These are phyloP conservation scores for Nothoprocta perdicaria DNA, from an alignment of 2,113 vertebrate species.

Conservation along the genomic window DNA sequence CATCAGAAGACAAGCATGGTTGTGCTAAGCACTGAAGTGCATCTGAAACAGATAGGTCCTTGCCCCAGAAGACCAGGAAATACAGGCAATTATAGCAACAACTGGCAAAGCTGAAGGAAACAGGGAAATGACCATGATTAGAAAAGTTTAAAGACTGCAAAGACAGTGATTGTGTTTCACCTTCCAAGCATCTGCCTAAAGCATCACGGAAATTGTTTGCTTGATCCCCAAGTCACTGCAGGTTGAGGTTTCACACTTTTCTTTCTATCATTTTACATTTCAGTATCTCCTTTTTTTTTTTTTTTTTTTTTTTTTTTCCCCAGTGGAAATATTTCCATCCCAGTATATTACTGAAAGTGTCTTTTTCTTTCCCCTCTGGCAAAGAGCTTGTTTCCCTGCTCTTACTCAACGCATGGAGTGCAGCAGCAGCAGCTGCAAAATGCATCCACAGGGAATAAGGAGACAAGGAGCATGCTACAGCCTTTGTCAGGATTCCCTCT, in stretches of 20 bases:
- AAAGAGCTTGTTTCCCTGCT: not conserved
- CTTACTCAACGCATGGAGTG: not conserved
- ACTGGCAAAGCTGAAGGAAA: not conserved
- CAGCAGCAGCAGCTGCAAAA: not conserved
- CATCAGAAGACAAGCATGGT: not conserved
- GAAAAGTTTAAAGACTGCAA: not conserved
- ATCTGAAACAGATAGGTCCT: not conserved
- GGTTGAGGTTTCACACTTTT: not conserved
- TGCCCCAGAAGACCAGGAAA: not conserved
- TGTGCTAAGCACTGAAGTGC: not conserved
- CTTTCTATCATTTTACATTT: slow-evolving; percentile 30
- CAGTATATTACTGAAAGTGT: not conserved
- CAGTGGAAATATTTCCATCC: not conserved
- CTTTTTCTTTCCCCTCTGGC: not conserved
- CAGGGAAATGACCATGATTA: not conserved
- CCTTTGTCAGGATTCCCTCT: accelerated
- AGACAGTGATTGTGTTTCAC: not conserved
- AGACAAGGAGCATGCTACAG: not conserved
- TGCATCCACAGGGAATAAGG: not conserved
- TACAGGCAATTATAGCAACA: not conserved
- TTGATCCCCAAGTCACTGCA: not conserved
- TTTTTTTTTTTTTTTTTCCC: not conserved
- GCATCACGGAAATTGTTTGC: not conserved
- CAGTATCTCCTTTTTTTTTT: not conserved
- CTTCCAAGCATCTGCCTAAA: not conserved